Base-by-base conservation (phyloP, 2,113 vertebrate species). In the Gopherus evgoodei region DNA sequence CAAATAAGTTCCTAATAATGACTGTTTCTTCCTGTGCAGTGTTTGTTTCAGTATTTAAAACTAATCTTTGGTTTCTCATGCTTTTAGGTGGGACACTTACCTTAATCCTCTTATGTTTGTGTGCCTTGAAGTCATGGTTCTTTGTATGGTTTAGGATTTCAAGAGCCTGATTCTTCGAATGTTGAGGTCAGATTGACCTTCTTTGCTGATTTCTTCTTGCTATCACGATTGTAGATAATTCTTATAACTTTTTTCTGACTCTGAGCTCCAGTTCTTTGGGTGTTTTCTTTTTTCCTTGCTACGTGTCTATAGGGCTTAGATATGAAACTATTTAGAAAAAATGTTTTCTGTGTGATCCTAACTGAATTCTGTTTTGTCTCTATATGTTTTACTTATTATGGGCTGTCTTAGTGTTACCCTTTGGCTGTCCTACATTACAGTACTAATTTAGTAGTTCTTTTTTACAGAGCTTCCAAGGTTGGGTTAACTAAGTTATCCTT, bases 71-170 rank as follows among this genome's bases (percentile, higher is more conserved):
- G 98, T 98, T 98, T 97, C 95, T 81, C 96, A 98, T 97, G 97
- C 97, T 97, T 97, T 98, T 97, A 97, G 96, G 96, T 96, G 96
- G 96, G 93, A 98, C 98, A 98, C 98, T 98, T 98, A 98, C 97
- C 97, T 98, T 98, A 98, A 98, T 98, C 98, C 98, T 98, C 97
- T 98, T 98, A 98, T 97, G 98, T 98, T 97, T 96, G 84, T 95
- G 95, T 98, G 95, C 97, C 98, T 98, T 97, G 94, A 97, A 98
- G 97, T 98, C 97, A 97, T 95, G 91, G 87, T 1, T 90, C 97
- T 98, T 95, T 97, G 90, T 96, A 96, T 93, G 97, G 97, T 98
- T 98, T 97, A 94, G 87, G 95, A 97, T 98, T 98, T 99, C 98
- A 98, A 98, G 98, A 98, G 97, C 96, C 95, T 87, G 96, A 97